Conservation (phyloP, 2,888 invertebrate genomes). For the Galerucella pusilla region DNA sequence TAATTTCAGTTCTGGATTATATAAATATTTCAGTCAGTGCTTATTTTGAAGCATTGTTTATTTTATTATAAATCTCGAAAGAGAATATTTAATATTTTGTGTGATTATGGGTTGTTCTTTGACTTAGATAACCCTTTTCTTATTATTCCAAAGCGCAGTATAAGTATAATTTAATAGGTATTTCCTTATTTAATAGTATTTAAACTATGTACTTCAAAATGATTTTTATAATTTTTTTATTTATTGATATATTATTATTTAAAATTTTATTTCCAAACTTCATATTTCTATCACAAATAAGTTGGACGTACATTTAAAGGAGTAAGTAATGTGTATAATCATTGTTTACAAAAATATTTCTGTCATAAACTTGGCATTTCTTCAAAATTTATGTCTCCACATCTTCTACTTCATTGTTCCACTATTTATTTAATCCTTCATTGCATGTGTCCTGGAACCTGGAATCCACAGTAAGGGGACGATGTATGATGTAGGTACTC, state of each 20-base stretch:
- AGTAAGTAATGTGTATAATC: too few relatives aligned
- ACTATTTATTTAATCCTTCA: too few relatives aligned
- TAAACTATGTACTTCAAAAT: background rate
- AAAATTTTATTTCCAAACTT: background rate
- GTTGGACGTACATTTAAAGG: too few relatives aligned
- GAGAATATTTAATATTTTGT: background rate
- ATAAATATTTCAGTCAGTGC: too few relatives aligned
- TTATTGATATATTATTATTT: background rate
- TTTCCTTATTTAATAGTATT: background rate
- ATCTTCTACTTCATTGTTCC: too few relatives aligned
- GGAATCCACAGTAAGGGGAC: too few relatives aligned
- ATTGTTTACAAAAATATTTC: too few relatives aligned
- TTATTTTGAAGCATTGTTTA: too few relatives aligned
- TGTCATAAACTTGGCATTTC: too few relatives aligned
- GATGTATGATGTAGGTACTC: too few relatives aligned
- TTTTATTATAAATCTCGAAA: background rate
- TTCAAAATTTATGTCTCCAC: too few relatives aligned
- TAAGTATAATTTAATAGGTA: background rate
- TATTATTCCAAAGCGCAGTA: slow-evolving; percentile 2
- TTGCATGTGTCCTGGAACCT: too few relatives aligned
- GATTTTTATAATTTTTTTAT: background rate
- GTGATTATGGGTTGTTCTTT: background rate
- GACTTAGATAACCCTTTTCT: background rate
- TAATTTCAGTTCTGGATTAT: background rate
- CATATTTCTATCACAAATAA: background rate